Evolutionary conservation across 2,797 vertebrate species (phyloP), one percentile per base, ranked within the genome.

Genomic region (Hippopotamyrus pictus): DNA sequence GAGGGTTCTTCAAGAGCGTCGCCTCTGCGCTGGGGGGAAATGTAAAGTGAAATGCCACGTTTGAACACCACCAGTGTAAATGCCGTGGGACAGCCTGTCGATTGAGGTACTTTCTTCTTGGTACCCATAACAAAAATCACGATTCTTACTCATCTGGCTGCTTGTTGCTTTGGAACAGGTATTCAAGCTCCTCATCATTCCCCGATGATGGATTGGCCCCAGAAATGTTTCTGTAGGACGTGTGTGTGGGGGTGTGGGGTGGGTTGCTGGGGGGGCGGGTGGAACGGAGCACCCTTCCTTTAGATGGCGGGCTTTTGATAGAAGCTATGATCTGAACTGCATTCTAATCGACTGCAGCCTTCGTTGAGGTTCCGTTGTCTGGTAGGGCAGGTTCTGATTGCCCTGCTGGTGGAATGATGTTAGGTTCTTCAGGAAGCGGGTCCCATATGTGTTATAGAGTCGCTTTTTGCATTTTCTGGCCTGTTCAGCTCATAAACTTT

Each of bases 141-240:
- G 84, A 86, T 11, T 46, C 46, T 73, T 51, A 44, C 41, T 89
- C 89, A 76, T 82, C 85, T 12, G 44, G 65, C 88, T 89, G 46
- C 85, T 88, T 50, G 90, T 91, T 91, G 90, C 90, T 86, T 89
- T 89, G 89, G 92, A 90, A 90, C 87, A 89, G 89, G 88, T 90
- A 90, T 90, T 92, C 88, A 76, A 88, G 86, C 46, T 88, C 89
- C 83, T 88, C 88, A 90, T 79, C 85, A 62, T 89, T 91, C 90
- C 88, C 89, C 91, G 83, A 88, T 65, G 88, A 87, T 57, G 85
- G 90, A 88, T 87, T 88, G 88, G 9, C 41, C 22, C 79, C 85
- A 86, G 86, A 91, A 73, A 62, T 54, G 83, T 82, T 89, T 84
- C 41, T 50, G 48, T 50, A 50, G 9, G 48, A 50, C 9, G 48